These are phyloP conservation scores for Philaethria dido DNA, from an alignment of 2,888 invertebrate species.

Conservation along the genomic window DNA sequence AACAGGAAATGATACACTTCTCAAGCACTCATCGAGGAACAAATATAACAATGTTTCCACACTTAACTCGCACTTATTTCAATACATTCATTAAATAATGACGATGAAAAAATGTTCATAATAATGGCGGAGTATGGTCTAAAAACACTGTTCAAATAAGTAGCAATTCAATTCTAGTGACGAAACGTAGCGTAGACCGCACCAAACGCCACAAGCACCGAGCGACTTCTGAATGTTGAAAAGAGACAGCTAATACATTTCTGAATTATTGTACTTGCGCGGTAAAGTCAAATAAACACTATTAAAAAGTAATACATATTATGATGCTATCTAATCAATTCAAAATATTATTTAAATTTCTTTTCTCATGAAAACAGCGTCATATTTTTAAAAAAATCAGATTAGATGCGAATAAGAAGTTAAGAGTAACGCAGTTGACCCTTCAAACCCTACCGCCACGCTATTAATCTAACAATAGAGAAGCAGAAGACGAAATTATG, in stretches of 20 bases:
- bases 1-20: constrained; percentile 80
- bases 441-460: constrained; percentile 52
- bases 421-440: constrained; percentile 42
- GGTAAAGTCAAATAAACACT: constrained; percentile 75
- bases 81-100: constrained; percentile 49
- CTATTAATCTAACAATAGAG: constrained; percentile 48
- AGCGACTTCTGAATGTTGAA: constrained; percentile 62
- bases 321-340: constrained; percentile 2
- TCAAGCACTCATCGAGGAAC: constrained; percentile 58
- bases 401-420: constrained; percentile 27
- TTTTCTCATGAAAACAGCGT: not conserved
- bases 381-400: not conserved
- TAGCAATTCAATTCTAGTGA: constrained; percentile 71
- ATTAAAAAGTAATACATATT: constrained; percentile 35
- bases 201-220: constrained; percentile 57
- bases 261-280: constrained; percentile 72
- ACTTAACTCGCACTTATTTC: constrained; percentile 39
- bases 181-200: constrained; percentile 68
- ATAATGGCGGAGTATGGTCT: constrained; percentile 79
- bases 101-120: constrained; percentile 62
- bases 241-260: constrained; percentile 65
- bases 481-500: constrained; percentile 48
- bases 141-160: constrained; percentile 71
- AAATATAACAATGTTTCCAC: constrained; percentile 44
- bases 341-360: not conserved